Conservation (phyloP, 2,113 vertebrate genomes). For the Calidris pugnax region DNA sequence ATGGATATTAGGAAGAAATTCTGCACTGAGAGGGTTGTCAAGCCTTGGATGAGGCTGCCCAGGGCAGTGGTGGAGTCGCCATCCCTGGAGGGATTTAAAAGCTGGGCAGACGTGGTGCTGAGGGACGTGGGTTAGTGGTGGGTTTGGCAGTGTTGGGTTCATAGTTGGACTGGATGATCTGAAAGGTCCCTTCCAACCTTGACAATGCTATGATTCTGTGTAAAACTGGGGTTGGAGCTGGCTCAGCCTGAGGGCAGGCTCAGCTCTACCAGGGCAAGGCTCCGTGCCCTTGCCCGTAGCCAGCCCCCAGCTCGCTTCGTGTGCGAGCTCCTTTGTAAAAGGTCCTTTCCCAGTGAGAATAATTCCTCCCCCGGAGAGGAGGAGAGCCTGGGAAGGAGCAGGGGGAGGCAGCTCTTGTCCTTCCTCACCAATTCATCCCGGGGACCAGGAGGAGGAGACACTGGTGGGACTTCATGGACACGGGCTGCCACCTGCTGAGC, state of each 20-base stretch:
- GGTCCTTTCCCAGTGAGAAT: accelerated
- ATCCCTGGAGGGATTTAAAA: too few relatives aligned
- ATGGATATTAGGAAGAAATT: too few relatives aligned
- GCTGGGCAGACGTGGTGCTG: too few relatives aligned
- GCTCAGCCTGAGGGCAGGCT: not conserved
- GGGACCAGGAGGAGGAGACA: not conserved
- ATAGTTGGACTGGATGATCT: too few relatives aligned
- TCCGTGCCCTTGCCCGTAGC: accelerated
- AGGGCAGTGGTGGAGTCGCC: too few relatives aligned
- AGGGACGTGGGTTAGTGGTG: too few relatives aligned
- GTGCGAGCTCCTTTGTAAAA: accelerated
- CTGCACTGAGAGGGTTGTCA: too few relatives aligned
- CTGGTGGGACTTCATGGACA: not conserved
- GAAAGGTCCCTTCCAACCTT: too few relatives aligned
- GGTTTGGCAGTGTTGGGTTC: too few relatives aligned
- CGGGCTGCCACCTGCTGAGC: conserved; percentile 29
- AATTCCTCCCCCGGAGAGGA: too few relatives aligned
- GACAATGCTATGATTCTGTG: too few relatives aligned
- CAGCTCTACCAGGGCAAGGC: not conserved
- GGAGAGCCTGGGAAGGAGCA: not conserved
- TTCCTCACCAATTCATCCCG: accelerated
- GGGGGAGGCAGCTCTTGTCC: not conserved
- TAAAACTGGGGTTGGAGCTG: not conserved
- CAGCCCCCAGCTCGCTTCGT: accelerated
- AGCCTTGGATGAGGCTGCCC: too few relatives aligned